Conservation (phyloP, 2,113 vertebrate genomes). For the Polyodon spathula region DNA sequence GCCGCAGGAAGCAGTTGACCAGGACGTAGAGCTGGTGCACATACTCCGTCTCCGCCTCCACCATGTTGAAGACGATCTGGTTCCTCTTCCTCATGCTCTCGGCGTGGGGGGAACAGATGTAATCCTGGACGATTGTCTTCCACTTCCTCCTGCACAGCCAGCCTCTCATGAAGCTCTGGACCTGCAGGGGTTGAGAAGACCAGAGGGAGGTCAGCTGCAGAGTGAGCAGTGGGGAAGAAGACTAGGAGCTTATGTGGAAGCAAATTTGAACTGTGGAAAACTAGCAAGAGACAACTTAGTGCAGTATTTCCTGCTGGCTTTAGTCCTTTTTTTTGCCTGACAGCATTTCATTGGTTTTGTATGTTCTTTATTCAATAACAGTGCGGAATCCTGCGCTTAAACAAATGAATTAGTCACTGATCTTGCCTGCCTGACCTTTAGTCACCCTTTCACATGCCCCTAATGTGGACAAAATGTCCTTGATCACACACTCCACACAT, state of each 20-base stretch:
- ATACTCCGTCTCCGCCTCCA: conserved; percentile 92
- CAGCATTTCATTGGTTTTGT: too few species aligned
- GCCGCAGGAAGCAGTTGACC: conserved; percentile 90
- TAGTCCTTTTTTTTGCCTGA: too few species aligned
- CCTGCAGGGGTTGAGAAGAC: conserved; percentile 48
- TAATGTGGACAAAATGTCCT: too few species aligned
- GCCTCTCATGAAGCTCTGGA: conserved; percentile 96
- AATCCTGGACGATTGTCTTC: conserved; percentile 98
- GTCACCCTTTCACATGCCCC: too few species aligned
- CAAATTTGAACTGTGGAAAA: too few species aligned
- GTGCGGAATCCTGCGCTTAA: too few species aligned
- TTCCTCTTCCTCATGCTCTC: conserved; percentile 98
- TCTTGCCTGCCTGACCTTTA: too few species aligned
- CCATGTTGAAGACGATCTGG: conserved; percentile 98
- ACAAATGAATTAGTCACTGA: too few species aligned
- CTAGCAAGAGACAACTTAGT: too few species aligned
- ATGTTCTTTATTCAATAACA: too few species aligned
- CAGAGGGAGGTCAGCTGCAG: background rate
- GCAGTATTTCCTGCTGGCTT: too few species aligned
- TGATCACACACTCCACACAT: too few species aligned
- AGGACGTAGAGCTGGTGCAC: conserved; percentile 91
- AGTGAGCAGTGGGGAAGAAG: background rate
- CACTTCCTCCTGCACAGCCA: conserved; percentile 96
- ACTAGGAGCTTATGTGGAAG: background rate
- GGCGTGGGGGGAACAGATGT: conserved; percentile 96